Evolutionary conservation across 2,113 vertebrate genomes (phyloP).

Genomic region (Channa maculata): DNA sequence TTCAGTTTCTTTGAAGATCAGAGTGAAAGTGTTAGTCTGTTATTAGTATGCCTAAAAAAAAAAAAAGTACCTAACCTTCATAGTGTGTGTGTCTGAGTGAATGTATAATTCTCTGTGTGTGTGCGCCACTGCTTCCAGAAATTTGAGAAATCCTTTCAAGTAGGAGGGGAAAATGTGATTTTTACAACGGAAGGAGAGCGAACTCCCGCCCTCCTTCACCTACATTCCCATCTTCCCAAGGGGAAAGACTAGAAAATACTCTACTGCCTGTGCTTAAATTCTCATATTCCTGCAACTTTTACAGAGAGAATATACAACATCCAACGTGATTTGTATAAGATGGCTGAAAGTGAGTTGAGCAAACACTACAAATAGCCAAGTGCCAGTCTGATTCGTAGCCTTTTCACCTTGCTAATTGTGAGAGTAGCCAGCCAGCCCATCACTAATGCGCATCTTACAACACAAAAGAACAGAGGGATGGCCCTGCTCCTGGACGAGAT

Average conservation of each 20-base stretch:
- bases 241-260: slow-evolving; percentile 12
- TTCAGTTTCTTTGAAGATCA: slow-evolving; percentile 71
- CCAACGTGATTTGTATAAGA: not conserved
- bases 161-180: slow-evolving; percentile 54
- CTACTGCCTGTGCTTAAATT: not conserved
- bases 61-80: slow-evolving; percentile 60
- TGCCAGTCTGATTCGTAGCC: slow-evolving; percentile 40
- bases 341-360: not conserved
- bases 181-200: slow-evolving; percentile 29
- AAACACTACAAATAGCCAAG: not conserved
- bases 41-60: slow-evolving; percentile 71
- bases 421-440: slow-evolving; percentile 65
- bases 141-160: slow-evolving; percentile 68
- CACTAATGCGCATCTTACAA: slow-evolving; percentile 73
- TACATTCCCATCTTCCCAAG: slow-evolving; percentile 36
- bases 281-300: slow-evolving; percentile 35
- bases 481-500: slow-evolving; percentile 58
- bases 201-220: slow-evolving; percentile 27
- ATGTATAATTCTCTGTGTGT: slow-evolving; percentile 23
- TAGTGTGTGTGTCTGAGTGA: slow-evolving; percentile 48
- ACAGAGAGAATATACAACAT: slow-evolving; percentile 14
- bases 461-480: slow-evolving; percentile 61
- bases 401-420: slow-evolving; percentile 46
- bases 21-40: slow-evolving; percentile 72
- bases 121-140: slow-evolving; percentile 51